Conservation (phyloP, 2,888 invertebrate genomes). For the Stictocephala bisonia region DNA sequence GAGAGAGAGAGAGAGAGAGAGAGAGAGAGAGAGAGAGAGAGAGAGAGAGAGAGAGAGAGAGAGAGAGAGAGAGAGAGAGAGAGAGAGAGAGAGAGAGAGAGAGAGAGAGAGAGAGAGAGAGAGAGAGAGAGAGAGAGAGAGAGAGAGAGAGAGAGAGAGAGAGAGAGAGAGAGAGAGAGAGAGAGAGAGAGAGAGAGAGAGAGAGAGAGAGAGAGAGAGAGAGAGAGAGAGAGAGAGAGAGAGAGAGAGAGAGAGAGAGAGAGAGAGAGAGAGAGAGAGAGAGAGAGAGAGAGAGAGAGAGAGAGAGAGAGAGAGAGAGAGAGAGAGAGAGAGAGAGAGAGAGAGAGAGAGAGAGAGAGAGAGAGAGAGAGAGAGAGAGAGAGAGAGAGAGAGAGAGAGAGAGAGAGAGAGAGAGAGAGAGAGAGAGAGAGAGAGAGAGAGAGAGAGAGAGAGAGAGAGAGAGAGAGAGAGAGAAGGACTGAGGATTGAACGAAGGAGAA, state of each 20-base stretch:
- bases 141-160: conserved; percentile 29
- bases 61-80: conserved; percentile 24
- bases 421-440: background rate
- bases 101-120: conserved; percentile 27
- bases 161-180: conserved; percentile 29
- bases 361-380: background rate
- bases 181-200: conserved; percentile 29
- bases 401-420: background rate
- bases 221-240: conserved; percentile 29
- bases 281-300: conserved; percentile 24
- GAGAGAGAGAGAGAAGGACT: background rate
- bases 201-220: conserved; percentile 29
- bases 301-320: conserved; percentile 24
- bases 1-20: conserved; percentile 16
- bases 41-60: background rate
- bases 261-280: conserved; percentile 16
- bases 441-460: background rate
- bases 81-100: conserved; percentile 22
- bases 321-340: conserved; percentile 26
- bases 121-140: conserved; percentile 29
- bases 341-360: background rate
- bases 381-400: background rate
- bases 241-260: conserved; percentile 24
- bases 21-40: conserved; percentile 13
- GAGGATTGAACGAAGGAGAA: background rate